phyloP scores from a whole-genome alignment of 1,140 invertebrate species.

The Drosophila bipectinata region DNA sequence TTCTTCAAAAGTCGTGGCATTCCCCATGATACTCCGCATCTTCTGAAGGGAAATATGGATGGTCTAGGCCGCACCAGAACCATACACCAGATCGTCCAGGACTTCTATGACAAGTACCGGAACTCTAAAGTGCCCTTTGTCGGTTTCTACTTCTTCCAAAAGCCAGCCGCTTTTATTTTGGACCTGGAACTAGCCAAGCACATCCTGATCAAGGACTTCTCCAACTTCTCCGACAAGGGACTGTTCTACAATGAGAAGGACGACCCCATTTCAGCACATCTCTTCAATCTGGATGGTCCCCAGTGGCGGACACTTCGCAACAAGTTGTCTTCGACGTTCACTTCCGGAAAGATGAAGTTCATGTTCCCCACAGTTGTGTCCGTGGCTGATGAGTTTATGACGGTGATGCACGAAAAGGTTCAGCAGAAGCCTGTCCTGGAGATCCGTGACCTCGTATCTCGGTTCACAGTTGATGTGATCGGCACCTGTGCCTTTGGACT shows the following conservation, averaged over 20 bases:
- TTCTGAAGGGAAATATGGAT: slow-evolving; percentile 64
- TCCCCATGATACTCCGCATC: slow-evolving; percentile 62
- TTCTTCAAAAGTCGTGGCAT: slow-evolving; percentile 82
- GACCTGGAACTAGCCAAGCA: slow-evolving; percentile 86
- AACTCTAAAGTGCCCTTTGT: slow-evolving; percentile 58
- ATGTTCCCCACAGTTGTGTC: slow-evolving; percentile 84
- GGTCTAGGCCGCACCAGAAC: neutral
- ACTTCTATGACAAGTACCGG: slow-evolving; percentile 73
- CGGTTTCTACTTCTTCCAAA: slow-evolving; percentile 80
- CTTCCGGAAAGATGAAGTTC: slow-evolving; percentile 85
- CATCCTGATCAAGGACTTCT: slow-evolving; percentile 86
- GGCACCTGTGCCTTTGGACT: slow-evolving; percentile 87
- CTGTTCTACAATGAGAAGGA: slow-evolving; percentile 83
- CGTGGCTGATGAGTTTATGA: slow-evolving; percentile 45
- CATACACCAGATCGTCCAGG: slow-evolving; percentile 11
- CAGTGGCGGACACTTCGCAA: slow-evolving; percentile 85
- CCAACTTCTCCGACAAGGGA: slow-evolving; percentile 85
- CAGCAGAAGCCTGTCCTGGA: slow-evolving; percentile 36
- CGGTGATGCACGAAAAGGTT: slow-evolving; percentile 39
- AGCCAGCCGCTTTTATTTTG: slow-evolving; percentile 84
- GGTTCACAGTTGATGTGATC: slow-evolving; percentile 84
- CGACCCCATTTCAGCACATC: slow-evolving; percentile 84
- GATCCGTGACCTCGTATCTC: slow-evolving; percentile 61
- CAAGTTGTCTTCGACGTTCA: slow-evolving; percentile 86
- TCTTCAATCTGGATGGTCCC: slow-evolving; percentile 84